Conservation (phyloP, 2,888 invertebrate genomes). For the Helleia helle region DNA sequence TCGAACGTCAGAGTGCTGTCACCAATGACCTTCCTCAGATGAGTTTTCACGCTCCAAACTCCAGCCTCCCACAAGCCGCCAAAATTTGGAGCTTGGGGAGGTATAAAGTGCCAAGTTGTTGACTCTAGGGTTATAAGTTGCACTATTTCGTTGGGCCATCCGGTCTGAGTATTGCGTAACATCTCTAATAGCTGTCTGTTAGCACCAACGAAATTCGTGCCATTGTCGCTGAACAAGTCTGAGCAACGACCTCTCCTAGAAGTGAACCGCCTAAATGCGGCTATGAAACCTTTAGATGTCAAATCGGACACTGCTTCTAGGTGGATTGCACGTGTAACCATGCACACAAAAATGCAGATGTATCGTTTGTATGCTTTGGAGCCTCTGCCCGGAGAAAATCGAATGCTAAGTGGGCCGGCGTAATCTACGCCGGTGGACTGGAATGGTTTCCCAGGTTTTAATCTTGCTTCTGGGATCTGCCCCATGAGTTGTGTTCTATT, state of each 20-base stretch:
- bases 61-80: conserved; percentile 20
- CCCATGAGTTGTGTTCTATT: conserved; percentile 17
- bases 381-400: conserved; percentile 20
- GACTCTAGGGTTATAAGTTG: conserved; percentile 5
- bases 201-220: conserved; percentile 21
- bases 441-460: conserved; percentile 20
- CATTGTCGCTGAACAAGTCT: too few relatives aligned
- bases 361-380: conserved; percentile 21
- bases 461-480: conserved; percentile 19
- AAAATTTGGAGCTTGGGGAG: conserved; percentile 18
- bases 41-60: conserved; percentile 10
- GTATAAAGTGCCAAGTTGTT: conserved; percentile 17
- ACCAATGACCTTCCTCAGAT: conserved; percentile 13
- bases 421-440: conserved; percentile 22
- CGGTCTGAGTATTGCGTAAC: conserved; percentile 12
- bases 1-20: conserved; percentile 17
- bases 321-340: too few relatives aligned
- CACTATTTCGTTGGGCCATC: conserved; percentile 10
- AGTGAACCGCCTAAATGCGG: too few relatives aligned
- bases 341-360: conserved; percentile 22
- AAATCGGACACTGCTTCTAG: too few relatives aligned
- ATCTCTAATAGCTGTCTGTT: conserved; percentile 11
- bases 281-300: too few relatives aligned
- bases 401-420: conserved; percentile 19
- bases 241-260: too few relatives aligned